Evolutionary conservation across 2,888 invertebrate species (phyloP).

Genomic region (Chirona hameri): DNA sequence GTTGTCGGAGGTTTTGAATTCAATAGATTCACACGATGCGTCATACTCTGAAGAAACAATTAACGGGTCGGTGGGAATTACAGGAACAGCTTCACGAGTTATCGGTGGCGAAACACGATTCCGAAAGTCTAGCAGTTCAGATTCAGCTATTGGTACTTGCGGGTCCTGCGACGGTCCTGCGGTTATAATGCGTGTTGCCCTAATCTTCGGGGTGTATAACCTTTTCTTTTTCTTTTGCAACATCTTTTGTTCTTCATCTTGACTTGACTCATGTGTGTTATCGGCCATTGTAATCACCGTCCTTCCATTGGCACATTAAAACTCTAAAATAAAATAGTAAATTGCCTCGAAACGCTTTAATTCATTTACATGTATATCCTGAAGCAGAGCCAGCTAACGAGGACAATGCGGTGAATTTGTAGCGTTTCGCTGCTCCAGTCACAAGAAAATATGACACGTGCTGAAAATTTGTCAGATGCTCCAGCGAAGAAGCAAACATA

Average conservation of each 20-base stretch:
- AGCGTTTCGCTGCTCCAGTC: too few relatives aligned
- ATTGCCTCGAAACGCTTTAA: too few relatives aligned
- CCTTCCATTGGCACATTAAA: too few relatives aligned
- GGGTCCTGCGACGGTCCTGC: neutral
- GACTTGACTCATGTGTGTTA: neutral
- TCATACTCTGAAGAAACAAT: neutral
- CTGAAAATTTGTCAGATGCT: too few relatives aligned
- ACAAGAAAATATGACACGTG: too few relatives aligned
- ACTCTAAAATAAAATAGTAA: too few relatives aligned
- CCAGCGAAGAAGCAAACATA: too few relatives aligned
- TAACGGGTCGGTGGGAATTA: neutral
- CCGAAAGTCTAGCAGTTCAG: neutral
- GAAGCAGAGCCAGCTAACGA: too few relatives aligned
- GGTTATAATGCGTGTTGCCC: neutral
- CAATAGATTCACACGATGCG: neutral
- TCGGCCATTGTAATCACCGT: neutral
- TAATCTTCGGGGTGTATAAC: neutral
- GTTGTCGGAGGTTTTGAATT: neutral
- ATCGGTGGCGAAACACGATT: neutral
- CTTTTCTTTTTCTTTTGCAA: neutral
- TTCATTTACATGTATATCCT: too few relatives aligned
- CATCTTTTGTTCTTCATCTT: neutral
- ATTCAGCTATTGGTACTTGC: neutral
- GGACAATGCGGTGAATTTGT: too few relatives aligned
- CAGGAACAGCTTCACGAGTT: neutral